phyloP scores from a whole-genome alignment of 2,888 invertebrate genomes.

The Caradrina clavipalpis region DNA sequence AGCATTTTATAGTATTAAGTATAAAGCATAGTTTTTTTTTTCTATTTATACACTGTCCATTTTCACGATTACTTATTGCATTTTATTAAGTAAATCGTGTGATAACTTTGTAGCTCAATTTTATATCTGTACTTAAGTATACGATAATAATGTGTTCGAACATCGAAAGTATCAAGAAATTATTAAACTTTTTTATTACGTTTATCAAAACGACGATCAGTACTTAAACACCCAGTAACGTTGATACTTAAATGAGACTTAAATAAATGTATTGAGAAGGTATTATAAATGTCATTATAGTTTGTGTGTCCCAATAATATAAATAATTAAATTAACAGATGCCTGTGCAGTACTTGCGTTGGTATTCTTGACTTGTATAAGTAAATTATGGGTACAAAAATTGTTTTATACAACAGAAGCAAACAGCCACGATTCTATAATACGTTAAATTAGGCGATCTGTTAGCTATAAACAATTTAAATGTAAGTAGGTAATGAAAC shows the following conservation, averaged over 20 bases:
- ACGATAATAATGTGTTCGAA: conserved; percentile 77
- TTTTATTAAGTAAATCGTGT: conserved; percentile 81
- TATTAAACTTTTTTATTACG: conserved; percentile 34
- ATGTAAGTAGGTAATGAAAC: conserved; percentile 50
- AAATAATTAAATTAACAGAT: conserved; percentile 24
- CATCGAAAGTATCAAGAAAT: conserved; percentile 73
- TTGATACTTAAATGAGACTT: conserved; percentile 58
- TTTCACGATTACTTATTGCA: conserved; percentile 80
- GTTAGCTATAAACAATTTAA: conserved; percentile 33
- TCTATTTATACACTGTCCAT: conserved; percentile 69
- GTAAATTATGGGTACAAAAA: conserved; percentile 47
- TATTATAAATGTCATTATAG: conserved; percentile 53
- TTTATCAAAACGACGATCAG: conserved; percentile 45
- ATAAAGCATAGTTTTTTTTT: conserved; percentile 65
- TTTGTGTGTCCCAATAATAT: conserved; percentile 48
- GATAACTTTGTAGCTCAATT: conserved; percentile 86
- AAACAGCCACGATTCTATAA: conserved; percentile 15
- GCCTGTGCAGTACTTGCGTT: conserved; percentile 6
- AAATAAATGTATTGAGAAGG: conserved; percentile 55
- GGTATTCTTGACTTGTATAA: conserved; percentile 28
- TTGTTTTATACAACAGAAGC: conserved; percentile 13
- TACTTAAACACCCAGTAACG: conserved; percentile 57
- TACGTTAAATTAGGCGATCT: conserved; percentile 40
- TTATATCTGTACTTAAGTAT: conserved; percentile 81
- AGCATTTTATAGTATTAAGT: conserved; percentile 74